phyloP scores from a whole-genome alignment of 2,113 vertebrate species.

The Meleagris gallopavo region DNA sequence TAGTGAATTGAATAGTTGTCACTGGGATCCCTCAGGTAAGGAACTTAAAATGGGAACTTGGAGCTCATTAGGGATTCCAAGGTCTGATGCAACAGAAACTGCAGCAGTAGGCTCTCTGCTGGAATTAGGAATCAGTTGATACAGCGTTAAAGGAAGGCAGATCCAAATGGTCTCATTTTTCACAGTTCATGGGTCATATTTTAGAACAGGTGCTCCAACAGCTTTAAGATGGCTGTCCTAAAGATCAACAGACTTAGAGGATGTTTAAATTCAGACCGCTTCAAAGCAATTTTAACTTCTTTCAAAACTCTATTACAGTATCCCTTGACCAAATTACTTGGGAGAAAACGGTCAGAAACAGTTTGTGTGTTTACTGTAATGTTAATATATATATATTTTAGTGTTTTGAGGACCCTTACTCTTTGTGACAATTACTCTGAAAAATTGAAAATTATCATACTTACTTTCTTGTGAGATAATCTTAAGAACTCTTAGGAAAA shows the following conservation, averaged over 20 bases:
- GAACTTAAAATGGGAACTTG: not conserved
- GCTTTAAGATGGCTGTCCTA: not conserved
- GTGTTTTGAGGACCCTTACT: not conserved
- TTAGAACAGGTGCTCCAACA: not conserved
- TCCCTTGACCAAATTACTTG: slow-evolving; percentile 17
- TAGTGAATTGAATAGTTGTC: not conserved
- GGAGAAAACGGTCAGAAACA: not conserved
- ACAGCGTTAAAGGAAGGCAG: not conserved
- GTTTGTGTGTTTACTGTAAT: not conserved
- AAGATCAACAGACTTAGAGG: not conserved
- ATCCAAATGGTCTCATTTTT: not conserved
- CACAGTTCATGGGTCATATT: not conserved
- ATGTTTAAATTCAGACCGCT: slow-evolving; percentile 19
- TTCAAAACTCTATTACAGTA: not conserved
- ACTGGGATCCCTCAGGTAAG: not conserved
- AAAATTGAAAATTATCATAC: not conserved
- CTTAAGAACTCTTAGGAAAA: not conserved
- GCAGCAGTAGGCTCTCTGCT: not conserved
- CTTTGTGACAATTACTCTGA: not conserved
- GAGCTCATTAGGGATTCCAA: not conserved
- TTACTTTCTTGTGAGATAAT: not conserved
- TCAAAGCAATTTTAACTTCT: not conserved
- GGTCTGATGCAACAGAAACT: not conserved
- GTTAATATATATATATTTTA: not conserved
- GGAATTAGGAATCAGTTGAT: not conserved